A percentile compares a stretch with the other conserved stretches of the same genome.
phyloP scores from a whole-genome alignment of 2,888 invertebrate species.

The Serripes groenlandicus region DNA sequence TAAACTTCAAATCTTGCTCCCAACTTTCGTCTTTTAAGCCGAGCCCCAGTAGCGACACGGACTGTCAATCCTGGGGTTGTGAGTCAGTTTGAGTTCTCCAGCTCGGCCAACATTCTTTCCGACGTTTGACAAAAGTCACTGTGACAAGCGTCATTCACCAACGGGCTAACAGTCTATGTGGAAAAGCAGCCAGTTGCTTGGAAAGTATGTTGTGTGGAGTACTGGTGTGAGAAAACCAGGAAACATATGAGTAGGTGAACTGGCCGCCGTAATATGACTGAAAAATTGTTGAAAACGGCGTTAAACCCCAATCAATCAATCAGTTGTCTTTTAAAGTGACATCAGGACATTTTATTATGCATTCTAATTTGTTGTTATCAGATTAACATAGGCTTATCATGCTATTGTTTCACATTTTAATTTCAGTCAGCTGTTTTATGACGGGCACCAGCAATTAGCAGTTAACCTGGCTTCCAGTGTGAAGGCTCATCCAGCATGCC shows the following conservation, averaged over 20 bases:
- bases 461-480: constrained; percentile 93
- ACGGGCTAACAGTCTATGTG: no score
- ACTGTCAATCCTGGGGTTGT: no score
- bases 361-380: background rate
- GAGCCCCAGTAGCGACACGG: no score
- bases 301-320: background rate
- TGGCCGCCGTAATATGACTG: background rate
- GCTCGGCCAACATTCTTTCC: no score
- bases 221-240: background rate
- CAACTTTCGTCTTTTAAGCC: no score
- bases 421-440: constrained; percentile 97
- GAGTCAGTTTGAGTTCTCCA: no score
- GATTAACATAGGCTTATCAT: background rate
- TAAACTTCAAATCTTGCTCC: no score
- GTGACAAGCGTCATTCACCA: no score
- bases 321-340: background rate
- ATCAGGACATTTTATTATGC: background rate
- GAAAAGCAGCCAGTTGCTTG: no score
- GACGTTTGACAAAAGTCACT: no score
- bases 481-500: constrained; percentile 96
- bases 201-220: no score
- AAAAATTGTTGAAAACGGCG: background rate
- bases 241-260: background rate
- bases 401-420: no score
- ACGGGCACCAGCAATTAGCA: constrained; percentile 98